These are phyloP conservation scores for Lipotes vexillifer DNA, from an alignment of 2,113 vertebrate genomes.

Conservation along the genomic window DNA sequence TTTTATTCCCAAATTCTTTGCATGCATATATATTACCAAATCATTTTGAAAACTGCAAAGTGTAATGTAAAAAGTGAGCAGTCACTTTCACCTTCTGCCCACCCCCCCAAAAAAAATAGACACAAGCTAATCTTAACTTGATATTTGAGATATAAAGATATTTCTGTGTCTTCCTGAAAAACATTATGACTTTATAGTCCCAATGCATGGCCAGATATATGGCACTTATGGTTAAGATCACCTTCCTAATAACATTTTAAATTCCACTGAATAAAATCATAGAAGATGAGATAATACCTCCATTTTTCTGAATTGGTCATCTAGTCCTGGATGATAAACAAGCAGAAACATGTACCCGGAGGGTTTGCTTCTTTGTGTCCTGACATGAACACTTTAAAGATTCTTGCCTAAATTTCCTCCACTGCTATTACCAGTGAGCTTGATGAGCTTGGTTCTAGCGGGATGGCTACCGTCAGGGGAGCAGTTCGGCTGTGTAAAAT, in stretches of 20 bases:
- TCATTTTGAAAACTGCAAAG: constrained; percentile 29
- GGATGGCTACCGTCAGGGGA: constrained; percentile 43
- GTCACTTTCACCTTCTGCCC: neutral
- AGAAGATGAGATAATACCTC: neutral
- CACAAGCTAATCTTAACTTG: neutral
- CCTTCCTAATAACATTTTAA: neutral
- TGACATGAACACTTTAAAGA: neutral
- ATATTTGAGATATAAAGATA: neutral
- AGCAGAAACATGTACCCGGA: neutral
- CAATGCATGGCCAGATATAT: neutral
- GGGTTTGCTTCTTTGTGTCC: neutral
- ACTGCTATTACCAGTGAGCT: constrained; percentile 2
- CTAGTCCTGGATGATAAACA: neutral
- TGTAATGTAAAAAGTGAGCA: constrained; percentile 11
- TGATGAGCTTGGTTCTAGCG: constrained; percentile 34
- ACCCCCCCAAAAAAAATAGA: neutral
- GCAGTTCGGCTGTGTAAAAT: constrained; percentile 46
- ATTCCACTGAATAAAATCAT: neutral
- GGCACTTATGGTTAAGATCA: neutral
- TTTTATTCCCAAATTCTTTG: constrained; percentile 24
- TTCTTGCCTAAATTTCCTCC: neutral
- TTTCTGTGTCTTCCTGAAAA: neutral
- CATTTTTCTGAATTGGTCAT: neutral
- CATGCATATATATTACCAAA: neutral
- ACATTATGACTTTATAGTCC: neutral